These are phyloP conservation scores for Thereva unica DNA, from an alignment of 2,888 invertebrate species.

Conservation along the genomic window DNA sequence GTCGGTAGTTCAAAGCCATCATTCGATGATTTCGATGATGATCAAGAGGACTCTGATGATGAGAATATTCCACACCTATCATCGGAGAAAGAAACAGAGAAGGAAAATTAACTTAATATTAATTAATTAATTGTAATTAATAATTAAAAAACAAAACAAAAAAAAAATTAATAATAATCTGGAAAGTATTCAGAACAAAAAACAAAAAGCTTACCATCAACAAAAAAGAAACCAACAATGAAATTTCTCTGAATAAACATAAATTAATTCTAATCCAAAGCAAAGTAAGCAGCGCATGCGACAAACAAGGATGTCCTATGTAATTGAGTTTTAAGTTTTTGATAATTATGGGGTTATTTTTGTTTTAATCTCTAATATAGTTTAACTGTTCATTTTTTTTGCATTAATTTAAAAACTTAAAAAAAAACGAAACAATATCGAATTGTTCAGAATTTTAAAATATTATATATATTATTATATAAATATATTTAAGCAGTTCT, in stretches of 20 bases:
- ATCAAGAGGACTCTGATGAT: constrained; percentile 76
- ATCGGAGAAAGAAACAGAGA: constrained; percentile 53
- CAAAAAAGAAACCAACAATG: no score
- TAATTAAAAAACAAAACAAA: constrained; percentile 15
- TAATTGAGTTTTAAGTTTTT: no score
- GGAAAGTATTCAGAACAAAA: constrained; percentile 24
- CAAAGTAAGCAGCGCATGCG: background rate
- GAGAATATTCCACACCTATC: constrained; percentile 55
- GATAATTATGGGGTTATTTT: no score
- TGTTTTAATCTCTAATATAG: no score
- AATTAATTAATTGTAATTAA: constrained; percentile 24
- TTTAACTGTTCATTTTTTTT: no score
- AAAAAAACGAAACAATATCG: no score
- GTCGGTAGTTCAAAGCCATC: constrained; percentile 66
- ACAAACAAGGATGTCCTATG: no score
- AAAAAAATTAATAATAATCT: constrained; percentile 23
- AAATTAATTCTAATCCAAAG: constrained; percentile 20
- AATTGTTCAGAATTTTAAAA: no score
- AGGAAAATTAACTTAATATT: constrained; percentile 44
- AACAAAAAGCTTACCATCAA: constrained; percentile 1
- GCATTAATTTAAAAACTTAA: no score
- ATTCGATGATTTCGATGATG: constrained; percentile 74
- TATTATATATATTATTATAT: no score
- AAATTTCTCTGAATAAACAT: no score
- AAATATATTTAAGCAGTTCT: no score